These are phyloP conservation scores for Pardalotus punctatus DNA, from an alignment of 2,113 vertebrate species.

Conservation along the genomic window DNA sequence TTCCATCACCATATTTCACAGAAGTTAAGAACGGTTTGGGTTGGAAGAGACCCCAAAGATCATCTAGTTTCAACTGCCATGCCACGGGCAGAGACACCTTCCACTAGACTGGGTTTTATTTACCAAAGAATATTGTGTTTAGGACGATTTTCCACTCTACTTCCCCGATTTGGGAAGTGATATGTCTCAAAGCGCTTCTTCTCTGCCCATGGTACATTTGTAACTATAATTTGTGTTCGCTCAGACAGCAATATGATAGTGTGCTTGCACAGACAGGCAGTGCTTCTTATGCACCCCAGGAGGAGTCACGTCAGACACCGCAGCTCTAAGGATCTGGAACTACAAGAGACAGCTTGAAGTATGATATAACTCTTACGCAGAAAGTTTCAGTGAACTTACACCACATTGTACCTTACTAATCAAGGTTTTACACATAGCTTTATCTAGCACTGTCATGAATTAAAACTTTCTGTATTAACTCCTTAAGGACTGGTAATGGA, in stretches of 20 bases:
- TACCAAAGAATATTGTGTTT: background rate
- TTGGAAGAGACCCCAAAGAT: background rate
- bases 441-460: background rate
- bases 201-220: background rate
- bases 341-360: background rate
- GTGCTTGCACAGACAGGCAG: background rate
- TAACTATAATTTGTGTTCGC: background rate
- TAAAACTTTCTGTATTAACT: background rate
- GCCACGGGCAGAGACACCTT: background rate
- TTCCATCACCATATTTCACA: background rate
- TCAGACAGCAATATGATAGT: background rate
- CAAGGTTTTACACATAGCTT: background rate
- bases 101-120: background rate
- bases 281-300: rapidly evolving
- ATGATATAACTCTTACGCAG: background rate
- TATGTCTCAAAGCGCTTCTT: background rate
- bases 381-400: background rate
- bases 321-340: background rate
- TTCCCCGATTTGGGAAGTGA: background rate
- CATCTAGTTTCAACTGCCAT: background rate
- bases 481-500: background rate
- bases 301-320: rapidly evolving
- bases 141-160: background rate
- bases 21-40: background rate
- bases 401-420: background rate